phyloP scores from a whole-genome alignment of 2,888 invertebrate genomes.

The Megalurothrips usitatus region DNA sequence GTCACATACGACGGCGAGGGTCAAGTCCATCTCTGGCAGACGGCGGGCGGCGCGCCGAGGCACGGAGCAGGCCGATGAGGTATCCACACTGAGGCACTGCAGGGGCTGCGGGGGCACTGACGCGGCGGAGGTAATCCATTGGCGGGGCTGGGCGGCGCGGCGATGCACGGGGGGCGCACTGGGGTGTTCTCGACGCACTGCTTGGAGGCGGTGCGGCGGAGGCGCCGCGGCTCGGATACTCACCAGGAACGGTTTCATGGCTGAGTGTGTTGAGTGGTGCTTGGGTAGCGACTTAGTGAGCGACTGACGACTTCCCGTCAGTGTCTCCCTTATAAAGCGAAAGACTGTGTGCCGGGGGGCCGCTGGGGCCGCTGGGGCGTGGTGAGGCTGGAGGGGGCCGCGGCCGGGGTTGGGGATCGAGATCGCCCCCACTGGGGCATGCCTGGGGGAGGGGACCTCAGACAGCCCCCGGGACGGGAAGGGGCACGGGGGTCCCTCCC shows the following conservation, averaged over 20 bases:
- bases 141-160: neutral
- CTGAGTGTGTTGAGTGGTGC: slow-evolving; percentile 21
- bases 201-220: neutral
- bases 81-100: slow-evolving; percentile 3
- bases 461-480: neutral
- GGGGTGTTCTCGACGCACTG: neutral
- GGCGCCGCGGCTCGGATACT: neutral
- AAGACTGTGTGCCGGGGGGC: no score
- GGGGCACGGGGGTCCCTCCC: neutral
- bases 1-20: no score
- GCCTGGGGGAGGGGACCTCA: neutral
- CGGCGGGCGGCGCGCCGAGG: no score
- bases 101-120: neutral
- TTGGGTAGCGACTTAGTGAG: slow-evolving; percentile 14
- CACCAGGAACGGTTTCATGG: slow-evolving; percentile 24
- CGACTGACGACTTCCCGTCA: neutral
- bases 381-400: neutral
- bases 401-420: neutral
- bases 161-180: neutral
- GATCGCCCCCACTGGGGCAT: neutral
- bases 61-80: neutral
- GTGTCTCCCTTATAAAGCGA: neutral
- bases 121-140: neutral
- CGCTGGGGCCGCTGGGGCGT: neutral
- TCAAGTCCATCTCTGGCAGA: no score